Evolutionary conservation across 2,888 invertebrate genomes (phyloP), one percentile per base, ranked within the genome.

Genomic region (Lymantria monacha): DNA sequence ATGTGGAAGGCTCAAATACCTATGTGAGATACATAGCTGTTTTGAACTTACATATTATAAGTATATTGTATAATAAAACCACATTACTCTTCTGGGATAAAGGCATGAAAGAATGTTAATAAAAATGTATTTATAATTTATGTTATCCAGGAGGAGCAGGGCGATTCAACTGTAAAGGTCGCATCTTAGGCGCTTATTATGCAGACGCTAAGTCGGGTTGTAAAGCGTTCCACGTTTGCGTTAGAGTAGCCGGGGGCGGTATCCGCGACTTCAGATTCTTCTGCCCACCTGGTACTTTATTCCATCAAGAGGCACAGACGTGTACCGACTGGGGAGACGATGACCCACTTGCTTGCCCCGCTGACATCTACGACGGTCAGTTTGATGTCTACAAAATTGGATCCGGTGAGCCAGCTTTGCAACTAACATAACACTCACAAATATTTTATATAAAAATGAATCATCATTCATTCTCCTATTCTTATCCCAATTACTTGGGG

Each of bases 291-390:
- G 96, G 96, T 66, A 97, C 97, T 1, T 94, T 97, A 62, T 97
- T 97, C 88, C 97, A 97, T 85, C 97, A 97, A 81, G 97, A 97
- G 80, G 96, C 96, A 52, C 96, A 97, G 87, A 97, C 97, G 22
- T 97, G 97, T 81, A 97, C 97, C 44, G 96, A 97, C 73, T 97
- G 97, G 95, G 96, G 96, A 59, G 97, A 97, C 79, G 90, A 91
- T 51, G 89, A 91, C 69, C 82, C 85, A 0, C 95, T 97, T 0
- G 97, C 97, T 74, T 97, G 97, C 79, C 95, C 96, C 36, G 94
- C 95, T 12, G 95, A 96, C 42, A 91, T 96, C 65, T 96, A 95
- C 86, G 96, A 96, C 80, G 96, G 96, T 91, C 96, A 96, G 90
- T 96, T 97, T 76, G 97, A 97, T 92, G 93, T 97, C 72, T 96